Conservation (phyloP, 2,888 invertebrate species). For the Conomelus anceps region DNA sequence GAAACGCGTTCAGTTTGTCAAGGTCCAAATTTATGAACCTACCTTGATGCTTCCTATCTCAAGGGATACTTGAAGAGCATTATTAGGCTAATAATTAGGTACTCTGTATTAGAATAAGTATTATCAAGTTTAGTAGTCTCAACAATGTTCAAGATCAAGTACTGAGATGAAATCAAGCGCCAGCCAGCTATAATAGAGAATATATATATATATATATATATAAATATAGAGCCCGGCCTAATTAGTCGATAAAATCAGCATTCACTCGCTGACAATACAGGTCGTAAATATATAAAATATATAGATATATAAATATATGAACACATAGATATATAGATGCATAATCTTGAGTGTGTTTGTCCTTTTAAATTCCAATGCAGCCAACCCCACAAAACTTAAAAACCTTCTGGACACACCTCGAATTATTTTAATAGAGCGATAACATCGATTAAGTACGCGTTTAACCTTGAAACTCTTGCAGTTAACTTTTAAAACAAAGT, state of each 20-base stretch:
- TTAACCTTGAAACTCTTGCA: background rate
- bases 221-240: background rate
- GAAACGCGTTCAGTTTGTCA: too few relatives aligned
- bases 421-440: background rate
- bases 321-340: background rate
- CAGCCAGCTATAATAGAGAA: background rate
- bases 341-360: background rate
- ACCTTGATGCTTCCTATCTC: too few relatives aligned
- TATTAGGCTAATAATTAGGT: too few relatives aligned
- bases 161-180: background rate
- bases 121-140: too few relatives aligned
- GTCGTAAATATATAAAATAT: background rate
- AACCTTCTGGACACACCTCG: background rate
- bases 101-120: too few relatives aligned
- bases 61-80: too few relatives aligned
- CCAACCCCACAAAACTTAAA: background rate
- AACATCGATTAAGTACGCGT: background rate
- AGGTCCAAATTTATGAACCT: too few relatives aligned
- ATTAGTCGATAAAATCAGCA: background rate
- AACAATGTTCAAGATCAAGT: background rate
- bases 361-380: background rate
- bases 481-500: background rate
- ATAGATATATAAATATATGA: background rate
- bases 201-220: background rate
- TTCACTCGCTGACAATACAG: background rate